Evolutionary conservation across 2,888 invertebrate genomes (phyloP).

Genomic region (Branchipolynoe longqiensis): DNA sequence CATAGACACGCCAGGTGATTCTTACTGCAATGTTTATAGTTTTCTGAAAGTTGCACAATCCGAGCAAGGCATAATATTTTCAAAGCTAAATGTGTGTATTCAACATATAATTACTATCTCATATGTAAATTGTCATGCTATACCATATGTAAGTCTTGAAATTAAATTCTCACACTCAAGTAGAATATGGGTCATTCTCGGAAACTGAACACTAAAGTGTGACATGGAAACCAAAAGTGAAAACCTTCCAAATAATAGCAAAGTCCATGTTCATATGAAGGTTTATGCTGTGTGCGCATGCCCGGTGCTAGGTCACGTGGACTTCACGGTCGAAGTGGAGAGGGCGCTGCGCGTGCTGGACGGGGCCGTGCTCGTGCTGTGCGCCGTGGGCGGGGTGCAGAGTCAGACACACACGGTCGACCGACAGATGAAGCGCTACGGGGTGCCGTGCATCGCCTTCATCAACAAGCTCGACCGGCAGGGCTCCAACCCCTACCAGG

Average conservation of each 20-base stretch:
- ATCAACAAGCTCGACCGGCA: constrained; percentile 97
- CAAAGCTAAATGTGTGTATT: too few species aligned
- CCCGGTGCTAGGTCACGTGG: constrained; percentile 98
- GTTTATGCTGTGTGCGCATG: too few species aligned
- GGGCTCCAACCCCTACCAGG: constrained; percentile 91
- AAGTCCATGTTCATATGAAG: too few species aligned
- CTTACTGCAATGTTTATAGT: background rate
- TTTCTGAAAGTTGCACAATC: background rate
- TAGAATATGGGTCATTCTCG: too few species aligned
- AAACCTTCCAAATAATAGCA: too few species aligned
- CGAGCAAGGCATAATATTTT: too few species aligned
- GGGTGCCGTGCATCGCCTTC: constrained; percentile 97
- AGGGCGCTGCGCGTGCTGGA: constrained; percentile 96
- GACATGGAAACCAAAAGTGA: too few species aligned
- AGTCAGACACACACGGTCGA: constrained; percentile 98
- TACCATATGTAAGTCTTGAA: too few species aligned
- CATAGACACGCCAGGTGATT: constrained; percentile 94
- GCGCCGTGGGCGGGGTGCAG: constrained; percentile 98
- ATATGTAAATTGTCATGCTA: too few species aligned
- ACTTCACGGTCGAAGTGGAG: constrained; percentile 99
- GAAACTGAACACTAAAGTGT: too few species aligned
- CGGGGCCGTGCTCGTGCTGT: constrained; percentile 96
- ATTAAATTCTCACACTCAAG: too few species aligned
- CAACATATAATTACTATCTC: too few species aligned
- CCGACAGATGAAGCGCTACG: constrained; percentile 92